Base-by-base conservation (phyloP, 2,797 vertebrate genomes). In the Agapornis canus region DNA sequence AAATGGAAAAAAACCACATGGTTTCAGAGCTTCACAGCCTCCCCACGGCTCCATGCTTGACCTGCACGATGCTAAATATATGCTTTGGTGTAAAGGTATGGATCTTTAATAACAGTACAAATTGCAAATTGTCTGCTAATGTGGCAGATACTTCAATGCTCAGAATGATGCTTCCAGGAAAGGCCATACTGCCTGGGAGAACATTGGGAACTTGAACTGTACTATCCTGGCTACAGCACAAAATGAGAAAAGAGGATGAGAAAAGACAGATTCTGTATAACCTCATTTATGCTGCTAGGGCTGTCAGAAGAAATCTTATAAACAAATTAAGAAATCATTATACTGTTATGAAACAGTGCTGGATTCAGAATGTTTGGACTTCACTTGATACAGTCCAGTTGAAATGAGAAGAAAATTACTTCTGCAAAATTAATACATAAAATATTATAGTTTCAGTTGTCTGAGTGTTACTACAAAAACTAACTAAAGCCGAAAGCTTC, bases 401-500 rank as follows among this genome's bases (percentile, higher is more conserved):
- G 60, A 86, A 93, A 87, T n/a, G 7, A 86, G 64, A 83, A 80
- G 59, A 83, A 94, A 85, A 92, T 65, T 3, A 47, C 22, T 86
- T 70, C 57, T 89, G 23, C 16, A 85, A 82, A 94, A 86, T 72
- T 88, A 89, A 48, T 37, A 82, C 2, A 12, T n/a, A 72, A 92
- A 78, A 51, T 49, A 13, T 49, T 63, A 63, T 37, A 9, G 22
- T 71, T 96, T 90, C 47, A 31, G 57, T 90, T 82, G 31, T 81
- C 70, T 73, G 72, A 90, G 60, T 22, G 37, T 94, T 78, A 61
- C 54, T 81, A 86, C 20, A 82, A 89, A 94, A 93, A 91, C n/a
- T 43, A 93, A 84, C 35, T 68, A 76, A 94, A 95, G 93, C 64
- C 79, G 84, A 94, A 81, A 49, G 35, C 17, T 92, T 43, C 61